These are phyloP conservation scores for Pampus argenteus DNA, from an alignment of 2,797 vertebrate species.

Conservation along the genomic window DNA sequence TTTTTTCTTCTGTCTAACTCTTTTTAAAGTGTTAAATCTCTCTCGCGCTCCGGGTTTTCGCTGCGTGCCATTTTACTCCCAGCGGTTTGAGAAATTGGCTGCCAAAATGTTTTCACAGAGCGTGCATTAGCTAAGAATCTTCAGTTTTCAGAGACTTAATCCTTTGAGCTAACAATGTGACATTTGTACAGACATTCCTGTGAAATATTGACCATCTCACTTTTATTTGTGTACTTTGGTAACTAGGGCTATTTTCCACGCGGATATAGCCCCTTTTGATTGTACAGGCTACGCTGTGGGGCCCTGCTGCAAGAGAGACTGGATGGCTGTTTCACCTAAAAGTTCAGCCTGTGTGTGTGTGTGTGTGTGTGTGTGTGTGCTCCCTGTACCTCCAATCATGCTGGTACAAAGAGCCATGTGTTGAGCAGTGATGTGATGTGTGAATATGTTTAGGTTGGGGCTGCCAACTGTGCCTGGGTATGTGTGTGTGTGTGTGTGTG, in stretches of 20 bases:
- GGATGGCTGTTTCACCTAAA: conserved; percentile 72
- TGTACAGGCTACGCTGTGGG: conserved; percentile 66
- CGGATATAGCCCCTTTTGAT: conserved; percentile 69
- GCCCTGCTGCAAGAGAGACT: conserved; percentile 68
- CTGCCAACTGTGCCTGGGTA: conserved; percentile 71
- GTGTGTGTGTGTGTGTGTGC: conserved; percentile 33
- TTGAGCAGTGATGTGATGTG: conserved; percentile 81
- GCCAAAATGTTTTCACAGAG: conserved; percentile 69
- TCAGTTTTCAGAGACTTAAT: conserved; percentile 67
- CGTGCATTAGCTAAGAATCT: conserved; percentile 68
- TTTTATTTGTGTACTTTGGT: conserved; percentile 83
- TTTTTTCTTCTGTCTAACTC: no score
- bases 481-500: conserved; percentile 50
- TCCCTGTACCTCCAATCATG: conserved; percentile 68
- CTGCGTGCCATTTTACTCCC: conserved; percentile 45
- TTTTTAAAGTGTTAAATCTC: conserved; percentile 16
- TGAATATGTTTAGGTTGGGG: conserved; percentile 77
- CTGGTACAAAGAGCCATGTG: conserved; percentile 85
- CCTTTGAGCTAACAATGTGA: conserved; percentile 75
- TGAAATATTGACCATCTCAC: conserved; percentile 77
- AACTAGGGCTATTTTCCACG: conserved; percentile 73
- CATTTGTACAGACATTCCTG: conserved; percentile 78
- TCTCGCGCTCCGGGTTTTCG: conserved; percentile 31
- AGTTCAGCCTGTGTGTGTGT: conserved; percentile 47
- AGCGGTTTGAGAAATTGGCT: conserved; percentile 63